Percentiles rank a stretch among this genome's conserved stretches.
Evolutionary conservation across 2,113 vertebrate species (phyloP).

Genomic region (rabbit (Oryctolagus cuniculus)): mOryCun1.1 NC_091435.1:116884001-116884500

Average conservation of each 20-base stretch:
- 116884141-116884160: not conserved
- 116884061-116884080: not conserved
- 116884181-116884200: not conserved
- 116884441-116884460: slow-evolving; percentile 45
- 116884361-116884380: slow-evolving; percentile 28
- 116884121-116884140: not conserved
- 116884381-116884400: slow-evolving; percentile 65
- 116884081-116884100: not conserved
- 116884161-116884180: slow-evolving; percentile 5
- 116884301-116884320: not conserved
- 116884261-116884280: slow-evolving; percentile 6
- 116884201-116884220: not conserved
- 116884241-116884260: not conserved
- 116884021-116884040: too few relatives aligned
- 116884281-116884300: not conserved
- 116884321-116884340: not conserved
- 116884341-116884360: not conserved
- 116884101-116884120: not conserved
- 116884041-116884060: too few relatives aligned
- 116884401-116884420: slow-evolving; percentile 52
- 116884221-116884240: not conserved
- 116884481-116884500: not conserved
- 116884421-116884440: slow-evolving; percentile 25
- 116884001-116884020: too few relatives aligned
- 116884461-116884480: slow-evolving; percentile 7